Evolutionary conservation across 2,797 vertebrate species (phyloP), one percentile per base, ranked within the genome.

Genomic region (Xenentodon cancila): DNA sequence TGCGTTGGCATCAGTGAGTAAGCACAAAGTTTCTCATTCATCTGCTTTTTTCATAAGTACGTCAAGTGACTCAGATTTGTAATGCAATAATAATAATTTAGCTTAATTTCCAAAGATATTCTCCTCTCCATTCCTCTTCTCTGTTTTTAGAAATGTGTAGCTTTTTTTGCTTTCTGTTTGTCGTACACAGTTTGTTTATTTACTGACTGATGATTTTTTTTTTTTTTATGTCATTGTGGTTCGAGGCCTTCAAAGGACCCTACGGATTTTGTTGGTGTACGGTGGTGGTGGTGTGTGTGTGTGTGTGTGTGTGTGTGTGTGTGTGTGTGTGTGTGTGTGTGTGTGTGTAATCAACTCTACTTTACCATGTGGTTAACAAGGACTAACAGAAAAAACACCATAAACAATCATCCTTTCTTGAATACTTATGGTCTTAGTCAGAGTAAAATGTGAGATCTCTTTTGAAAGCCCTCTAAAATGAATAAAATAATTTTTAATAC

Each of bases 341-440:
- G 34, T 45, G 21, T 63, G 27, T 71, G 65, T 78, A 82, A 83
- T 81, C 79, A 82, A 70, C 58, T 64, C 59, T 63, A 79, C 68
- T 70, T 75, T 80, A 72, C 45, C 66, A 60, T 75, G 81, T 71
- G 81, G 72, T 79, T 57, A 57, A 68, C 65, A 74, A 77, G 84
- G 34, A 78, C 68, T 84, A 75, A 81, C 66, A 73, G 52, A 72
- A 61, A 54, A 16, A 65, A 65, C 48, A 44, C 20, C 59, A 65
- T 79, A 71, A 85, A 81, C 82, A 72, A 62, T 73, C 65, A 56
- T 53, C 56, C 79, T 56, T 59, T 56, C 19, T 73, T 65, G 40
- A 55, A 58, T 75, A 21, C 53, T 63, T 51, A 44, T 9, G 53
- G 53, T 60, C 34, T 37, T 46, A 68, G 52, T 73, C 53, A 57